phyloP scores from a whole-genome alignment of 2,797 vertebrate genomes.

The Chrysocyon brachyurus region DNA sequence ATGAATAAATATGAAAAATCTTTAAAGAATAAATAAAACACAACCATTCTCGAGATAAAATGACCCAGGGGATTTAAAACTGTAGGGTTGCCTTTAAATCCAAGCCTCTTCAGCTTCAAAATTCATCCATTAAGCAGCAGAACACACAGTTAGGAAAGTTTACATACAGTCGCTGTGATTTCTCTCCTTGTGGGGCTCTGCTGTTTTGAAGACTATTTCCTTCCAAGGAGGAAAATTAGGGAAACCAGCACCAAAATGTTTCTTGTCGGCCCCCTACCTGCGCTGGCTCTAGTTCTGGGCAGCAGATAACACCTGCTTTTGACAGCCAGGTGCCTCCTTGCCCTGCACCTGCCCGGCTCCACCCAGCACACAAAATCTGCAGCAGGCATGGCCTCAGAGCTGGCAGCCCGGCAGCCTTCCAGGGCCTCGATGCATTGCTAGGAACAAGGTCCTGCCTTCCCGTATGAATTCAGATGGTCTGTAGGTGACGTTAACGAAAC shows the following conservation, averaged over 20 bases:
- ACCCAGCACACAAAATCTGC: neutral
- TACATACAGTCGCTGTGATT: neutral
- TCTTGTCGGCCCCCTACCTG: neutral
- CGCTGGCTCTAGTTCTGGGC: slow-evolving; percentile 15
- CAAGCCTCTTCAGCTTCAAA: neutral
- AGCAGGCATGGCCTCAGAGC: neutral
- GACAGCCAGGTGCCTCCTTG: neutral
- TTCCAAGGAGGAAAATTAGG: neutral
- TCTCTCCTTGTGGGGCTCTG: neutral
- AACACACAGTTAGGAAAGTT: neutral
- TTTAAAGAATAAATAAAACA: neutral
- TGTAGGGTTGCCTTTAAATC: neutral
- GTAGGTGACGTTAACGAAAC: neutral
- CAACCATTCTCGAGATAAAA: neutral
- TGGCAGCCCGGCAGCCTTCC: slow-evolving; percentile 41
- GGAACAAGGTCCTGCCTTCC: neutral
- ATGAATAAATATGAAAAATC: too few relatives aligned
- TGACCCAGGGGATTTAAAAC: neutral
- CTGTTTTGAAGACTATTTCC: neutral
- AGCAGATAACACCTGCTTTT: slow-evolving; percentile 33
- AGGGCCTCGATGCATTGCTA: neutral
- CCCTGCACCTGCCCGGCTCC: slow-evolving; percentile 32
- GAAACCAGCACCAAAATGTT: neutral
- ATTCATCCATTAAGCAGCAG: neutral
- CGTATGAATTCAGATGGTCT: neutral